Percentiles rank a stretch among this genome's conserved stretches.
These are phyloP conservation scores for Psococerastis gibbosa DNA, from an alignment of 2,888 invertebrate genomes.

Conservation along the genomic window DNA sequence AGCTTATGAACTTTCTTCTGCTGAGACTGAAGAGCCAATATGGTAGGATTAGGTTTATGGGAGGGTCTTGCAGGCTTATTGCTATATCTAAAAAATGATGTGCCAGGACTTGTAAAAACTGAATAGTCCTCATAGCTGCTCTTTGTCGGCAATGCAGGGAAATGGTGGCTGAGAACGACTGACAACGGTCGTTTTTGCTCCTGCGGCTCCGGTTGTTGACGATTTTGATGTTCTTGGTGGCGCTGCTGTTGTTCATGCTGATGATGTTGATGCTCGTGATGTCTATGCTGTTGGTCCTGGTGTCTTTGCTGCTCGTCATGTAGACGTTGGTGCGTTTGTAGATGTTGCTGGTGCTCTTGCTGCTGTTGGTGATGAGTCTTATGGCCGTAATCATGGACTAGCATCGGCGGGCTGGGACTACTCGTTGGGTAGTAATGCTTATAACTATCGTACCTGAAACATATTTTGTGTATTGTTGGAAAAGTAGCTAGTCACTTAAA, in stretches of 20 bases:
- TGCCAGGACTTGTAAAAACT: constrained; percentile 18
- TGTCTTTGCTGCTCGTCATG: background rate
- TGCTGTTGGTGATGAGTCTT: constrained; percentile 13
- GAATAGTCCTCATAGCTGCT: constrained; percentile 23
- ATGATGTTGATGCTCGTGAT: constrained; percentile 12
- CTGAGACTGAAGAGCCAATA: constrained; percentile 1
- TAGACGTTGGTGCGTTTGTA: constrained; percentile 12
- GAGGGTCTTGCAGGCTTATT: constrained; percentile 18
- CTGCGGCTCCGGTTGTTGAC: too few relatives aligned
- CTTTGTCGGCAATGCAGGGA: constrained; percentile 23
- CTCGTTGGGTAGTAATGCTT: constrained; percentile 20
- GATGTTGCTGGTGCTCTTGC: constrained; percentile 3
- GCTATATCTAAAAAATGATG: constrained; percentile 18
- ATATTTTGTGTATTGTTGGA: too few relatives aligned
- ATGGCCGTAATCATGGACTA: constrained; percentile 22
- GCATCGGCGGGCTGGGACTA: constrained; percentile 22
- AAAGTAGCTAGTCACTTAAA: too few relatives aligned
- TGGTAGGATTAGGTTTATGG: constrained; percentile 8
- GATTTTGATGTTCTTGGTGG: constrained; percentile 22
- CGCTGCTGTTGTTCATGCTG: constrained; percentile 7
- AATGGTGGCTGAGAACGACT: constrained; percentile 22
- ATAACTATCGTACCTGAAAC: background rate
- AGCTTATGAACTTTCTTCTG: constrained; percentile 4
- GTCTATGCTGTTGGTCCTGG: constrained; percentile 13
- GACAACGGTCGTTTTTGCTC: constrained; percentile 17